phyloP scores from a whole-genome alignment of 1,140 invertebrate genomes.

The Microvelia longipes region DNA sequence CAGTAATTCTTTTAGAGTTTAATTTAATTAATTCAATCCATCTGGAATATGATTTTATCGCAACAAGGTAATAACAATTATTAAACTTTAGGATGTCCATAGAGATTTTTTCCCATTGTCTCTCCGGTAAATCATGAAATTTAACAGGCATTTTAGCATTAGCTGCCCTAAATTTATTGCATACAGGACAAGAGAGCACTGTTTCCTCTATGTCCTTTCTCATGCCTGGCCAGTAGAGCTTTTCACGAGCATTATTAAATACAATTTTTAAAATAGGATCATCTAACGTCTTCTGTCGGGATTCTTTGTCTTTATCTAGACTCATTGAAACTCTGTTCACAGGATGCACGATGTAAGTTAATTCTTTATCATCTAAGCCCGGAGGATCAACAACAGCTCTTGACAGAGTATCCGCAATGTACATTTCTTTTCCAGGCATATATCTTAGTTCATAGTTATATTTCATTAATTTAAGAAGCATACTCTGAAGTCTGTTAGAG shows the following conservation, averaged over 20 bases:
- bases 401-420: conserved; percentile 31
- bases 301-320: conserved; percentile 19
- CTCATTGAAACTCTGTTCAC: conserved; percentile 16
- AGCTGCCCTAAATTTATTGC: conserved; percentile 22
- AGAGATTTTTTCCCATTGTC: conserved; percentile 4
- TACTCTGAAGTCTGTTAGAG: conserved; percentile 29
- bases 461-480: conserved; percentile 26
- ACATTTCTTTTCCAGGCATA: conserved; percentile 31
- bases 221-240: conserved; percentile 33
- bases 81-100: conserved; percentile 16
- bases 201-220: conserved; percentile 30
- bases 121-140: conserved; percentile 9
- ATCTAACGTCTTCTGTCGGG: conserved; percentile 21
- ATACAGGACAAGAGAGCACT: conserved; percentile 29
- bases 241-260: conserved; percentile 21
- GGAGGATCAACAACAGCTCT: conserved; percentile 21
- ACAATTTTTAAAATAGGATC: conserved; percentile 20
- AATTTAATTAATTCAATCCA: conserved; percentile 10
- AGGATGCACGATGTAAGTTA: conserved; percentile 20
- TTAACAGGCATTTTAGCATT: conserved; percentile 28
- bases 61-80: conserved; percentile 12
- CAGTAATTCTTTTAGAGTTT: not conserved
- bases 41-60: conserved; percentile 19
- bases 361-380: conserved; percentile 17
- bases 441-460: conserved; percentile 26